phyloP scores from a whole-genome alignment of 2,888 invertebrate genomes.

The Allophyes oxyacanthae region DNA sequence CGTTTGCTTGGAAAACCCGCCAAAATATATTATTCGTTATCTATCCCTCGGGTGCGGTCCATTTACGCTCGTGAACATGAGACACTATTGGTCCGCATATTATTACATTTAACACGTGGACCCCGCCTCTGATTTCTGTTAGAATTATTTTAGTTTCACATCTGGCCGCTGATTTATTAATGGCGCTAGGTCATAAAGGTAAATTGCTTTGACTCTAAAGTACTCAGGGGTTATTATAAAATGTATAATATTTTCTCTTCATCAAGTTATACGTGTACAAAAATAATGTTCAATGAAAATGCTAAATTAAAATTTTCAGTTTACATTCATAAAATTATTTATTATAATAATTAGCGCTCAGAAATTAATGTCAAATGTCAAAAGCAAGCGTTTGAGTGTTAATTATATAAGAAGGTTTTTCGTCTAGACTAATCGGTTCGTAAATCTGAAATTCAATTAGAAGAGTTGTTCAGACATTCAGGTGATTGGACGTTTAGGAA shows the following conservation, averaged over 20 bases:
- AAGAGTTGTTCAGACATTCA: conserved; percentile 8
- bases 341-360: conserved; percentile 25
- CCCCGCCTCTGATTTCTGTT: conserved; percentile 39
- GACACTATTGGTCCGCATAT: conserved; percentile 71
- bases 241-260: neutral
- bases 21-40: conserved; percentile 85
- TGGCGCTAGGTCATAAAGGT: conserved; percentile 23
- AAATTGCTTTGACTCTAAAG: conserved; percentile 9
- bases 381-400: conserved; percentile 12
- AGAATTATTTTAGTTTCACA: conserved; percentile 29
- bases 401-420: conserved; percentile 30
- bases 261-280: no score
- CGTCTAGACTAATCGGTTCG: conserved; percentile 30
- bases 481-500: conserved; percentile 23
- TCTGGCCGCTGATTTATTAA: conserved; percentile 25
- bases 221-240: no score
- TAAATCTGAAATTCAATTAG: conserved; percentile 38
- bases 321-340: conserved; percentile 6
- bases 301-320: no score
- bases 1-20: conserved; percentile 73
- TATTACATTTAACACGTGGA: conserved; percentile 60
- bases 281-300: no score
- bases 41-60: conserved; percentile 74
- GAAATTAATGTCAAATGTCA: conserved; percentile 25
- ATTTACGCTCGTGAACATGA: conserved; percentile 64